Conservation (phyloP, 2,888 invertebrate genomes). For the Panorpa germanica region DNA sequence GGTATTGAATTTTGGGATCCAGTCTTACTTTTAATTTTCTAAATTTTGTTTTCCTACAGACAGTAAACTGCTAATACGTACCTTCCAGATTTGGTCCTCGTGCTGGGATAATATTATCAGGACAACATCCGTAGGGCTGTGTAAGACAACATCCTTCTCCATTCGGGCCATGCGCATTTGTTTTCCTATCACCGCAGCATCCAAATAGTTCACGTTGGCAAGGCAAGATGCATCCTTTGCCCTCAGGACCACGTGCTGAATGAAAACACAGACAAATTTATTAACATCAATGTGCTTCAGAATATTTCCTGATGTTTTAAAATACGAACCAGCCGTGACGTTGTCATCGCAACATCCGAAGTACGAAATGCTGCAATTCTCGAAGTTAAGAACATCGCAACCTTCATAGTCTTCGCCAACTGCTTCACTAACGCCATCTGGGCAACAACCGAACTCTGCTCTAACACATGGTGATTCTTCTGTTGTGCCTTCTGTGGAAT, state of each 20-base stretch:
- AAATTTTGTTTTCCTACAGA: too few species aligned
- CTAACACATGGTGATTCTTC: conserved; percentile 18
- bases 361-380: conserved; percentile 29
- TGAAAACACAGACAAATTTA: conserved; percentile 6
- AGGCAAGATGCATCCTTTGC: conserved; percentile 52
- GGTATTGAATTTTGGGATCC: too few species aligned
- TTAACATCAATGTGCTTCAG: neutral
- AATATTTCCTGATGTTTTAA: neutral
- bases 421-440: conserved; percentile 44
- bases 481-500: conserved; percentile 9
- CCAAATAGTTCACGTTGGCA: conserved; percentile 56
- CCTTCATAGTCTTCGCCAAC: conserved; percentile 29
- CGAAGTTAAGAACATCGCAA: conserved; percentile 16
- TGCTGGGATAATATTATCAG: conserved; percentile 68
- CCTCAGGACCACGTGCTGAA: conserved; percentile 43
- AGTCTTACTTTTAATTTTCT: too few species aligned
- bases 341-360: conserved; percentile 67
- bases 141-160: conserved; percentile 67
- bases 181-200: conserved; percentile 71
- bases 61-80: conserved; percentile 17
- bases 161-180: conserved; percentile 69
- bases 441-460: conserved; percentile 42
- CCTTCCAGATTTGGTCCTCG: conserved; percentile 57
- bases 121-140: conserved; percentile 69
- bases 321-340: conserved; percentile 35